These are phyloP conservation scores for Nycteola revayana DNA, from an alignment of 2,888 invertebrate species.

Conservation along the genomic window DNA sequence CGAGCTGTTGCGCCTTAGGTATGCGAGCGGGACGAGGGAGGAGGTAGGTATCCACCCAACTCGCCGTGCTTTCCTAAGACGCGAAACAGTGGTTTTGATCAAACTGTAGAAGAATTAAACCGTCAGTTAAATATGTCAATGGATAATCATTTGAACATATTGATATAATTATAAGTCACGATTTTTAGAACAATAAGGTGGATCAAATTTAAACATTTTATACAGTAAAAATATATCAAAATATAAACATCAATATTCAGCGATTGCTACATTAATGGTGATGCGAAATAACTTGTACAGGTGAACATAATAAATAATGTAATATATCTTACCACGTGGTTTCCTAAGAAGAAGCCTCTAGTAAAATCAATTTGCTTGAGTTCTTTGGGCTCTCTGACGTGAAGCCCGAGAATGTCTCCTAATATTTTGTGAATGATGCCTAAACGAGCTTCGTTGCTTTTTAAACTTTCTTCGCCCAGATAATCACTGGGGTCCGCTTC, in stretches of 20 bases:
- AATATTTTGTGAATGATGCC: constrained; percentile 90
- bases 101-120: too few relatives aligned
- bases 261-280: constrained; percentile 56
- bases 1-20: too few relatives aligned
- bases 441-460: constrained; percentile 85
- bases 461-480: constrained; percentile 64
- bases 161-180: too few relatives aligned
- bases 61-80: too few relatives aligned
- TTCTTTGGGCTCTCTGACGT: constrained; percentile 72
- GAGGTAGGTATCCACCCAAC: too few relatives aligned
- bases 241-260: constrained; percentile 40
- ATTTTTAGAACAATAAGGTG: too few relatives aligned
- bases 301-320: constrained; percentile 8
- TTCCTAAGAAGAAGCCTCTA: constrained; percentile 89
- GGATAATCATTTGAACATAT: too few relatives aligned
- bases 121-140: too few relatives aligned
- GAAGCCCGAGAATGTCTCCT: constrained; percentile 85
- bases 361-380: constrained; percentile 72
- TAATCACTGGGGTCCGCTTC: constrained; percentile 87
- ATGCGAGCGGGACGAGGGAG: too few relatives aligned
- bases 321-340: constrained; percentile 85
- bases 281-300: constrained; percentile 38
- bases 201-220: too few relatives aligned
- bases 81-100: too few relatives aligned
- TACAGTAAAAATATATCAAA: constrained; percentile 26